Conservation (phyloP, 1,140 invertebrate species). For the Lysiphlebus fabarum region DNA sequence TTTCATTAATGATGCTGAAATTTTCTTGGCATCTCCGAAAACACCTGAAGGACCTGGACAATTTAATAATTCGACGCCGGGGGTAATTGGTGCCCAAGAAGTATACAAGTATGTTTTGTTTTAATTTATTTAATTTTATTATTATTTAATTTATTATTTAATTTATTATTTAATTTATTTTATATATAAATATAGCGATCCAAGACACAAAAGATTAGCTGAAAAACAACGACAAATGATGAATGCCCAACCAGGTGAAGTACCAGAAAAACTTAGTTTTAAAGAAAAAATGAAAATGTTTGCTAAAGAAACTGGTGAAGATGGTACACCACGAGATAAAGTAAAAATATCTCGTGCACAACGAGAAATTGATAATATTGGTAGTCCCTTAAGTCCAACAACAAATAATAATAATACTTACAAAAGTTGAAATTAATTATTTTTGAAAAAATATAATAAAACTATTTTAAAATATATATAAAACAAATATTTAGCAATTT, state of each 20-base stretch:
- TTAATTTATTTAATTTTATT: conserved; percentile 17
- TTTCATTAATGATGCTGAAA: conserved; percentile 78
- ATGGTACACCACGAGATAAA: conserved; percentile 83
- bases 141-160: background rate
- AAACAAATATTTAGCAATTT: too few species aligned
- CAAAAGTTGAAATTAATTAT: conserved; percentile 12
- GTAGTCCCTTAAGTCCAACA: conserved; percentile 52
- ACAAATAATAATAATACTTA: conserved; percentile 34
- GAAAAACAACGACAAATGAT: conserved; percentile 72
- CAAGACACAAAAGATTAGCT: conserved; percentile 73
- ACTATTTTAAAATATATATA: too few species aligned
- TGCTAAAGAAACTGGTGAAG: conserved; percentile 86
- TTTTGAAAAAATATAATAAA: too few species aligned
- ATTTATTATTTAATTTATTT: conserved; percentile 14
- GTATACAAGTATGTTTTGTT: conserved; percentile 71
- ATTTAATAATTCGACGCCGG: conserved; percentile 70
- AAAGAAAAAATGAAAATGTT: conserved; percentile 98
- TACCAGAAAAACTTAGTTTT: conserved; percentile 87
- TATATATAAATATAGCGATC: conserved; percentile 64
- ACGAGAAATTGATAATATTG: conserved; percentile 79
- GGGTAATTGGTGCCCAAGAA: conserved; percentile 91
- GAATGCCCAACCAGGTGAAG: conserved; percentile 61
- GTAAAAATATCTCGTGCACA: conserved; percentile 91
- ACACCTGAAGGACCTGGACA: conserved; percentile 62
- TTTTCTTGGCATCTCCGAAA: conserved; percentile 68